Base-by-base conservation (phyloP, 2,888 invertebrate species). In the Drosophila anomelani region DNA sequence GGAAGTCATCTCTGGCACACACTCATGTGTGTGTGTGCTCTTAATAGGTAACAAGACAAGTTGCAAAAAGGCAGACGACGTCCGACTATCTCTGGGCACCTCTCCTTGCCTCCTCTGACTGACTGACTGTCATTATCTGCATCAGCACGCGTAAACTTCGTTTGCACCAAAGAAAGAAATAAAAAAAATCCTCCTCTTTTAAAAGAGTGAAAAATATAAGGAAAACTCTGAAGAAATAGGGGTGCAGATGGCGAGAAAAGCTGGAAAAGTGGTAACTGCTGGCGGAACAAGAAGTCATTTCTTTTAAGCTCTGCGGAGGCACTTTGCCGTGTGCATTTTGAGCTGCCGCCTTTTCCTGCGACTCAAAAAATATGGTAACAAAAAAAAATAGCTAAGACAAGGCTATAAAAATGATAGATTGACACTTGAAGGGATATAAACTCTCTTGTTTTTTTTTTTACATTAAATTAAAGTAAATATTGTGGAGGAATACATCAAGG, bases 201-300 rank as follows among this genome's bases (percentile, higher is more conserved):
- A 41, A 62, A 57, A 56, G 75, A 26, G 46, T 55, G 36, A 66
- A 51, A 59, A 56, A 56, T 43, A 57, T 67, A 58, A 44, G 51
- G 60, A 54, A 47, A 54, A 32, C 26, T 36, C 17, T 34, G 43
- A 20, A 58, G 29, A 32, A 51, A 46, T 34, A 55, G 44, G 51
- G 17, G 36, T 47, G 38, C 46, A 38, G 38, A 53, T 34, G 44
- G 64, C 38, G 39, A 26, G 39, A 17, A 29, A 58, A 56, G 57
- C 46, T 47, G 71, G 47, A 47, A 70, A 57, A 56, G 71, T 39
- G 57, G 67, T 47, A 75, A 76, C 70, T 77, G 53, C 78, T 56
- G 70, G 71, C 89, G 82, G 82, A 83, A 83, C 76, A 75, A 86
- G 89, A 83, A 83, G 89, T 84, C 79, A 87, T 83, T 89, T 83